Conservation (phyloP, 2,888 invertebrate genomes). For the Rutpela maculata region DNA sequence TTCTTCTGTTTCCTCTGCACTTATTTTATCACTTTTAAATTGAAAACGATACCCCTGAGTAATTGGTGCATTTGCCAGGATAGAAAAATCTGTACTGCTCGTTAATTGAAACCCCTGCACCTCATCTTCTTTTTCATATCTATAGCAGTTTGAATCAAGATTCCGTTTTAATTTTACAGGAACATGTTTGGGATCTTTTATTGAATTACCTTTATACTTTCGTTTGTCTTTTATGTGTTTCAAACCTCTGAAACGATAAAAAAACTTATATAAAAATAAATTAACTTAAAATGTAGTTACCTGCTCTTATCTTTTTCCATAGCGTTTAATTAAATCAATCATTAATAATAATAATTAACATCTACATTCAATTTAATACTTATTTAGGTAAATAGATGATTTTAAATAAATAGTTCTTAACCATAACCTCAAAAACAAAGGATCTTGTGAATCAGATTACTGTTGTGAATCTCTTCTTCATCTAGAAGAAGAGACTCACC, state of each 20-base stretch:
- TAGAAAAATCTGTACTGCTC: constrained; percentile 48
- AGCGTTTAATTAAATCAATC: too few relatives aligned
- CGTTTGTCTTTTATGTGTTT: constrained; percentile 46
- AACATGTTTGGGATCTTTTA: constrained; percentile 36
- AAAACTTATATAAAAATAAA: background rate
- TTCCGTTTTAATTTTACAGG: constrained; percentile 40
- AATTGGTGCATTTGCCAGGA: constrained; percentile 49
- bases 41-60: constrained; percentile 51
- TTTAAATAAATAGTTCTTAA: too few relatives aligned
- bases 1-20: constrained; percentile 25
- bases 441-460: too few relatives aligned
- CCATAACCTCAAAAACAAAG: too few relatives aligned
- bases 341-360: too few relatives aligned
- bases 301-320: constrained; percentile 12
- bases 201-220: constrained; percentile 43
- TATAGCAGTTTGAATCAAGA: constrained; percentile 49
- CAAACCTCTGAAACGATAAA: constrained; percentile 10
- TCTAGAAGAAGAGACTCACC: too few relatives aligned
- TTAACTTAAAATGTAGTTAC: background rate
- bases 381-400: too few relatives aligned
- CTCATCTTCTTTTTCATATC: constrained; percentile 45
- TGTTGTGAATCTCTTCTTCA: too few relatives aligned
- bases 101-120: constrained; percentile 13
- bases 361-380: too few relatives aligned
- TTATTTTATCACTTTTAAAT: constrained; percentile 48